Evolutionary conservation across 2,113 vertebrate species (phyloP), one percentile per base, ranked within the genome.

Genomic region (Triplophysa rosa): DNA sequence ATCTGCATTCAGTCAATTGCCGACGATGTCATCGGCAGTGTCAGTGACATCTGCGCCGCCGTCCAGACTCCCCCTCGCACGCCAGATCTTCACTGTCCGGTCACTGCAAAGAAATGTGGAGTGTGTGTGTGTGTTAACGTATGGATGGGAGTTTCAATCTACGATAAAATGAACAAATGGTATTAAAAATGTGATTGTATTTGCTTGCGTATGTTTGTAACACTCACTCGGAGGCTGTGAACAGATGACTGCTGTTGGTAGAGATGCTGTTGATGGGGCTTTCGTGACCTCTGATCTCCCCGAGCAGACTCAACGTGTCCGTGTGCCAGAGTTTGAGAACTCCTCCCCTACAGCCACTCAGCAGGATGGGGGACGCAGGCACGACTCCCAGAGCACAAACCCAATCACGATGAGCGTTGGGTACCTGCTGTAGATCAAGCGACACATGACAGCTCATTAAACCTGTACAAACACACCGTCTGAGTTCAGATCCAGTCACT

Each of bases 211-310:
- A 26, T 21, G 33, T 56, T 56, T 64, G 52, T 19, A 61, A 40
- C 67, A 94, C 98, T 98, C 89, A 99, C 98, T 99, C 96, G 0
- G 98, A 91, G 64, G 98, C 96, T n/a, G 97, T 98, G 89, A 98
- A 99, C 81, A 98, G 90, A 68, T 95, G 95, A 88, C 89, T 94
- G 86, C 94, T 94, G 89, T 99, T 99, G 83, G 95, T 94, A 23
- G 95, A 94, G 81, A 99, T 96, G 81, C 95, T 89, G 87, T 97
- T 99, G 83, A 99, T 97, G 29, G 98, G 98, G 85, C 96, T 97
- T 76, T 99, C 98, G 0, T 99, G 98, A 14, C 95, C 98, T 79
- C 93, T 94, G 84, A 97, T 90, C 82, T 99, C 98, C 26, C 93
- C 95, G 3, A 94, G 88, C 0, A 91, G 85, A 26, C 90, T 90